Evolutionary conservation across 2,113 vertebrate species (phyloP).

Genomic region (Colistium nudipinnis): DNA sequence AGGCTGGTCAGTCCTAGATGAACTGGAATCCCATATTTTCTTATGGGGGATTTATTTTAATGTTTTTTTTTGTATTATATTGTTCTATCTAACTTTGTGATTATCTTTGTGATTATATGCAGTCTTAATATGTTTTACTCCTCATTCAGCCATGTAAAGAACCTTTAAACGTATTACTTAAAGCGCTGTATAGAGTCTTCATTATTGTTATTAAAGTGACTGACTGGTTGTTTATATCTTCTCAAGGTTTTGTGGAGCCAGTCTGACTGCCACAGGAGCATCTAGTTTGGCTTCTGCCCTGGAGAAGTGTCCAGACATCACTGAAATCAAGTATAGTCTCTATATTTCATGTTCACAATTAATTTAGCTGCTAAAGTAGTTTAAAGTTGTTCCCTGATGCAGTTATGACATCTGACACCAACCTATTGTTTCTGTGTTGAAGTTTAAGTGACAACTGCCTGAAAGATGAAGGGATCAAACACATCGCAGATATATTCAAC

Average conservation of each 20-base stretch:
- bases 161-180: neutral
- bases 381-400: neutral
- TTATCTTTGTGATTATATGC: neutral
- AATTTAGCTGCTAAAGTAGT: neutral
- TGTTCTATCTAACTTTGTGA: neutral
- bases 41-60: neutral
- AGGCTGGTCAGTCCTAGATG: no score
- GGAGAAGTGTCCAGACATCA: conserved; percentile 79
- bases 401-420: neutral
- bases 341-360: neutral
- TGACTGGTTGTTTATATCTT: conserved; percentile 11
- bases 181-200: neutral
- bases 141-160: neutral
- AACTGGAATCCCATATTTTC: no score
- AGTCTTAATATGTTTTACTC: neutral
- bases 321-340: conserved; percentile 85
- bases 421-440: conserved; percentile 1
- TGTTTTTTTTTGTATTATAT: neutral
- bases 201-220: neutral
- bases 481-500: conserved; percentile 71
- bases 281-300: conserved; percentile 78
- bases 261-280: conserved; percentile 82
- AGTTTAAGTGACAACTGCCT: conserved; percentile 89
- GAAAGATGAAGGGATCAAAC: conserved; percentile 73
- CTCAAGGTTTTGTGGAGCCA: conserved; percentile 82